These are phyloP conservation scores for Thaleichthys pacificus DNA, from an alignment of 2,797 vertebrate genomes.

Conservation along the genomic window DNA sequence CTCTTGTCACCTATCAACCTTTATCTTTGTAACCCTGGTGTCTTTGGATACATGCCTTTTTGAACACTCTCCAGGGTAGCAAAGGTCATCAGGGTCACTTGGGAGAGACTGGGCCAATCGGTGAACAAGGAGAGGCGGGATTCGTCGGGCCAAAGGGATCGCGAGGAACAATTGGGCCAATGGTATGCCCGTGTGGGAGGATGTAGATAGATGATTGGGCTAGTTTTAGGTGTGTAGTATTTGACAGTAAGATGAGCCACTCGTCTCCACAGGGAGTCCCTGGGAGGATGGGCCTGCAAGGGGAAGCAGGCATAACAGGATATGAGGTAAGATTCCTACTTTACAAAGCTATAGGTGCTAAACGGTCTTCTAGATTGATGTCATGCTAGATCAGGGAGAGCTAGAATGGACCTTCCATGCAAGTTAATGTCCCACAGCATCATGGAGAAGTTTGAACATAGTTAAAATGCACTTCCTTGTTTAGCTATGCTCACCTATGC, in stretches of 20 bases:
- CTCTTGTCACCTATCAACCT: too few relatives aligned
- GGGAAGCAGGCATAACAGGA: constrained; percentile 84
- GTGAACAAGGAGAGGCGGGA: constrained; percentile 81
- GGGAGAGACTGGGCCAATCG: constrained; percentile 83
- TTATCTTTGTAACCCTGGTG: too few relatives aligned
- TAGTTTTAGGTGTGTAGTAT: too few relatives aligned
- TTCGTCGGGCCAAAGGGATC: constrained; percentile 90
- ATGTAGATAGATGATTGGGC: not conserved
- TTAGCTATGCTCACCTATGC: too few relatives aligned
- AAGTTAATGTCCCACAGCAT: too few relatives aligned
- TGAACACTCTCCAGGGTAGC: constrained; percentile 77
- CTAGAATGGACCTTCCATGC: too few relatives aligned
- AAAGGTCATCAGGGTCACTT: constrained; percentile 90
- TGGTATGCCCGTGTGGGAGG: constrained; percentile 70
- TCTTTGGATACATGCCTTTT: constrained; percentile 32
- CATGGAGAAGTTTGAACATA: too few relatives aligned
- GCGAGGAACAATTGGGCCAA: constrained; percentile 88
- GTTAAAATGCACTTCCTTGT: not conserved
- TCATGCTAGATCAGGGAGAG: too few relatives aligned
- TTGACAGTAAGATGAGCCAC: not conserved
- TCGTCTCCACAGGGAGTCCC: constrained; percentile 80
- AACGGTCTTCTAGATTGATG: too few relatives aligned
- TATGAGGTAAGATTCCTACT: constrained; percentile 78
- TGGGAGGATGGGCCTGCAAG: constrained; percentile 88
- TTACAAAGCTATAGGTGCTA: constrained; percentile 1